phyloP scores from a whole-genome alignment of 2,888 invertebrate genomes.

The Parthenolecanium corni region DNA sequence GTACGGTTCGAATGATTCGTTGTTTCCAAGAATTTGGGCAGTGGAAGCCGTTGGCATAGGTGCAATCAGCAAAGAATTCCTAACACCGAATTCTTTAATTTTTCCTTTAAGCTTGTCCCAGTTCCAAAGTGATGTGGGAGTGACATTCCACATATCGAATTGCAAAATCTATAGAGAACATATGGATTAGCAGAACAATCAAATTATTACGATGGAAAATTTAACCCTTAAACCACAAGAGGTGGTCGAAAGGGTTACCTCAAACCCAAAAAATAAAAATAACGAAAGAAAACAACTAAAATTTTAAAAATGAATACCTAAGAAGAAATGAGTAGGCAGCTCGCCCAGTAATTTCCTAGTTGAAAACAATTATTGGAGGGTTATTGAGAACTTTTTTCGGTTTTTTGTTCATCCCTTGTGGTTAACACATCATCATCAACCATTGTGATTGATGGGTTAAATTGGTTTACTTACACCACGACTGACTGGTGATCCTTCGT shows the following conservation, averaged over 20 bases:
- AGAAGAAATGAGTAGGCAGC: too few relatives aligned
- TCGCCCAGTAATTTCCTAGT: too few relatives aligned
- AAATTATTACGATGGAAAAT: too few relatives aligned
- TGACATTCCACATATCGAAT: conserved; percentile 94
- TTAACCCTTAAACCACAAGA: too few relatives aligned
- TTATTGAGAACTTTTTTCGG: too few relatives aligned
- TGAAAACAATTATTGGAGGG: too few relatives aligned
- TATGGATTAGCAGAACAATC: not conserved
- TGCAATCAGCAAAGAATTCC: conserved; percentile 86
- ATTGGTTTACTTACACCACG: conserved; percentile 50
- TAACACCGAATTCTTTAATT: conserved; percentile 76
- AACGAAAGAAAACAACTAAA: too few relatives aligned
- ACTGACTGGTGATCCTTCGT: conserved; percentile 82
- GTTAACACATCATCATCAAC: too few relatives aligned
- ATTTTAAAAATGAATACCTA: too few relatives aligned
- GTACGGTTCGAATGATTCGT: conserved; percentile 96
- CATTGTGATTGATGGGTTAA: too few relatives aligned
- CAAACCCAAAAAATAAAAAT: not conserved
- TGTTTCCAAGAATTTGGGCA: conserved; percentile 97
- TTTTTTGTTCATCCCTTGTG: too few relatives aligned
- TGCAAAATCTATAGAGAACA: conserved; percentile 59
- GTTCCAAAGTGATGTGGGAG: conserved; percentile 75
- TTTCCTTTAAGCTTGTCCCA: conserved; percentile 72
- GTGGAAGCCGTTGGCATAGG: conserved; percentile 99
- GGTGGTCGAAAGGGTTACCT: too few relatives aligned